Percentiles rank a stretch among this genome's conserved stretches.
These are phyloP conservation scores for Thunnus albacares DNA, from an alignment of 2,797 vertebrate species.

Conservation along the genomic window DNA sequence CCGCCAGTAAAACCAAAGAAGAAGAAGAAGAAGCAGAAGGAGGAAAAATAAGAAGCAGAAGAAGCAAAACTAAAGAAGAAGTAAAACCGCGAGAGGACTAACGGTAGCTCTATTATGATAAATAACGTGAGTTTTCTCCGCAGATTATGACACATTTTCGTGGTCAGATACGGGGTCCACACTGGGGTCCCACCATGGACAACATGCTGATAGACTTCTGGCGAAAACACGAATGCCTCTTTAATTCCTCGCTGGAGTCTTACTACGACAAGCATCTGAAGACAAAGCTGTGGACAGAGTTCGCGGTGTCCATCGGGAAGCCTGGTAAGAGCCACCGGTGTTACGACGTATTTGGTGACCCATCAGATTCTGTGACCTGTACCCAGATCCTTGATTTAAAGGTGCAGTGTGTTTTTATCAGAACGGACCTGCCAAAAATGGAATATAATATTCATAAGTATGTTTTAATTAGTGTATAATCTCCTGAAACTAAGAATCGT, in stretches of 20 bases:
- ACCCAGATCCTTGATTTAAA: too few relatives aligned
- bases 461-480: too few relatives aligned
- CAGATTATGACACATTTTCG: slow-evolving; percentile 54
- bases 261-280: slow-evolving; percentile 57
- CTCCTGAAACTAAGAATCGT: too few relatives aligned
- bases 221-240: slow-evolving; percentile 58
- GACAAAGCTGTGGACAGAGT: slow-evolving; percentile 53
- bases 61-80: neutral
- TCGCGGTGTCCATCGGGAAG: slow-evolving; percentile 46
- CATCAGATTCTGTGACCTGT: too few relatives aligned
- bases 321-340: slow-evolving; percentile 33
- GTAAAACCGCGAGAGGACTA: too few relatives aligned
- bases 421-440: too few relatives aligned
- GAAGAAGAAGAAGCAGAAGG: too few relatives aligned
- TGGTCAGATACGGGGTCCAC: slow-evolving; percentile 56
- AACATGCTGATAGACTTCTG: slow-evolving; percentile 66
- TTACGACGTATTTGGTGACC: too few relatives aligned
- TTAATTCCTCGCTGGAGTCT: slow-evolving; percentile 49
- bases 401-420: too few relatives aligned
- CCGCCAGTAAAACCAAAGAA: too few relatives aligned
- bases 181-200: slow-evolving; percentile 58
- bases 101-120: neutral
- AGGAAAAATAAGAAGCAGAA: too few relatives aligned
- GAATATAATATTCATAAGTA: too few relatives aligned
- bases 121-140: neutral